Percentiles rank a stretch among this genome's conserved stretches.
Conservation (phyloP, 2,113 vertebrate species). For the Columba janthina region DNA sequence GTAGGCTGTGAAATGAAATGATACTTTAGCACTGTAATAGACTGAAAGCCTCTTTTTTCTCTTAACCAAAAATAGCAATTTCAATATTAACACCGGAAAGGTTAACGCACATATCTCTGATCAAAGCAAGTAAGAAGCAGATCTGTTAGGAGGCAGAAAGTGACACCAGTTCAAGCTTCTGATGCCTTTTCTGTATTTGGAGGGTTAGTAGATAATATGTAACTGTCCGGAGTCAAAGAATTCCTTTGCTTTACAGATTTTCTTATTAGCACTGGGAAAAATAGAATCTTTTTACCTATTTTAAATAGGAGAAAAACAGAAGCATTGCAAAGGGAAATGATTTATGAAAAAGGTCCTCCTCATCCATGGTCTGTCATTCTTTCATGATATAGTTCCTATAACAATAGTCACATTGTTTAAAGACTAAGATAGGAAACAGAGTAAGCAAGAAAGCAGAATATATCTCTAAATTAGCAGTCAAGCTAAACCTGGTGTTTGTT, state of each 20-base stretch:
- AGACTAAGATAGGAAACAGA: neutral
- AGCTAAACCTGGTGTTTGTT: neutral
- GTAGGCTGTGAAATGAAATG: constrained; percentile 24
- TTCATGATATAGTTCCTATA: neutral
- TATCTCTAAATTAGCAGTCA: neutral
- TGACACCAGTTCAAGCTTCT: neutral
- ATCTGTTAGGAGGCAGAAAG: neutral
- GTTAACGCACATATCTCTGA: neutral
- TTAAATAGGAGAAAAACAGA: neutral
- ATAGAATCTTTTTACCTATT: neutral
- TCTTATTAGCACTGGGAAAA: neutral
- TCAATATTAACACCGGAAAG: neutral
- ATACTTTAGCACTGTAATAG: neutral
- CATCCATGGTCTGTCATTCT: neutral
- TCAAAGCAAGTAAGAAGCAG: neutral
- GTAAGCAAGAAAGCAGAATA: neutral
- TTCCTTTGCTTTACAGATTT: neutral
- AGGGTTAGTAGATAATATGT: neutral
- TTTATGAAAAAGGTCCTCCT: neutral
- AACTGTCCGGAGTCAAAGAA: neutral
- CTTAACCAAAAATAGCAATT: neutral
- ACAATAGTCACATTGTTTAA: neutral
- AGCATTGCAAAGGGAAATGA: neutral
- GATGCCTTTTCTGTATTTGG: neutral
- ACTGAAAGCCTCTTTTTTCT: neutral